A percentile compares a stretch with the other conserved stretches of the same genome.
Conservation (phyloP, 1,140 invertebrate genomes). For the Hylaeus volcanicus region DNA sequence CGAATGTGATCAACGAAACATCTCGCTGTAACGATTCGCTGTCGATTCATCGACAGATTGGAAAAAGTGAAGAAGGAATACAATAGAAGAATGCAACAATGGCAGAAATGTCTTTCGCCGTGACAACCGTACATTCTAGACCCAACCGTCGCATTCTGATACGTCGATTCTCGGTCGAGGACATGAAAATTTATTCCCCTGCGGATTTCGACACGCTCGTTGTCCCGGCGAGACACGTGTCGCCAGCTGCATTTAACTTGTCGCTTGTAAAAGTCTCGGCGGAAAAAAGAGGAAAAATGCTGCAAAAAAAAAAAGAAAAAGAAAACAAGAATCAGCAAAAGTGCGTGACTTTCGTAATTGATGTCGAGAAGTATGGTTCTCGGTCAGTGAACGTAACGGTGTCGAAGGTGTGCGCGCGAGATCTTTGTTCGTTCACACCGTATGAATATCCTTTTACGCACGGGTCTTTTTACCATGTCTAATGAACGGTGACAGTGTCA, state of each 20-base stretch:
- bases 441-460: background rate
- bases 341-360: slow-evolving; percentile 64
- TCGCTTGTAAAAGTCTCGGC: background rate
- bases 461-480: background rate
- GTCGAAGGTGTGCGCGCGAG: slow-evolving; percentile 44
- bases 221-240: background rate
- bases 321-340: slow-evolving; percentile 53
- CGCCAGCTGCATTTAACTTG: background rate
- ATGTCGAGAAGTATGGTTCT: slow-evolving; percentile 51
- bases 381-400: slow-evolving; percentile 75
- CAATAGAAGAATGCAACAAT: background rate
- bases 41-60: too few species aligned
- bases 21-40: too few species aligned
- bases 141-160: background rate
- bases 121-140: background rate
- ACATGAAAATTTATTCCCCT: slow-evolving; percentile 18
- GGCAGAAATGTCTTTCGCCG: background rate
- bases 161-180: slow-evolving; percentile 31
- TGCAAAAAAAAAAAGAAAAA: background rate
- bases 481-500: too few species aligned
- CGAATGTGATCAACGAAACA: too few species aligned
- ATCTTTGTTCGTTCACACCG: background rate
- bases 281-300: background rate
- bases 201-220: background rate
- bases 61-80: too few species aligned